A percentile compares a stretch with the other conserved stretches of the same genome.
phyloP scores from a whole-genome alignment of 2,888 invertebrate species.

The Notodonta dromedarius region DNA sequence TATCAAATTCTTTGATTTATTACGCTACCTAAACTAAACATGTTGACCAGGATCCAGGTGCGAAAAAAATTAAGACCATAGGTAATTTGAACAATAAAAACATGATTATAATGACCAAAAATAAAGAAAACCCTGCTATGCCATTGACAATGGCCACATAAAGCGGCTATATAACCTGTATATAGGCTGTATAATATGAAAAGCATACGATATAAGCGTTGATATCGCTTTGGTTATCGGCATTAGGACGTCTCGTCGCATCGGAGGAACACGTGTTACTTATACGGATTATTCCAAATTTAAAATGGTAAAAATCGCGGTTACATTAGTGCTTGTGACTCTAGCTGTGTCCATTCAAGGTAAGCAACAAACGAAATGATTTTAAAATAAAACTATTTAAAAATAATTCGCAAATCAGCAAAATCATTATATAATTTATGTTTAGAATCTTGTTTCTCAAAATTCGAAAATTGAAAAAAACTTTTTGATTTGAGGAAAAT shows the following conservation, averaged over 20 bases:
- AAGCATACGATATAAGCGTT: conserved; percentile 35
- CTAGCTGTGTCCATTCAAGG: conserved; percentile 46
- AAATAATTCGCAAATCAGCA: not conserved
- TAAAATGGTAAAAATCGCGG: conserved; percentile 48
- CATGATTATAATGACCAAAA: not conserved
- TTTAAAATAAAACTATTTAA: conserved; percentile 7
- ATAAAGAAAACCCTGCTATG: conserved; percentile 2
- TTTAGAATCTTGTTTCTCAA: too few species aligned
- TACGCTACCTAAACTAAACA: not conserved
- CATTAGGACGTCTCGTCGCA: conserved; percentile 31
- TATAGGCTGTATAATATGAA: conserved; percentile 8
- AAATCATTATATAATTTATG: too few species aligned
- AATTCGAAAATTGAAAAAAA: too few species aligned
- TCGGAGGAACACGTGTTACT: conserved; percentile 24
- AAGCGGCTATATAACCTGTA: conserved; percentile 1
- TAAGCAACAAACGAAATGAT: conserved; percentile 36
- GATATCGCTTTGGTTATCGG: conserved; percentile 11
- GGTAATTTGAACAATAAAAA: not conserved
- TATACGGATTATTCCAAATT: conserved; percentile 19
- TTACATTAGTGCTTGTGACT: conserved; percentile 36
- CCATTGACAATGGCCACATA: conserved; percentile 11
- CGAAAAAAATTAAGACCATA: not conserved
- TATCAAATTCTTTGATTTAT: not conserved
- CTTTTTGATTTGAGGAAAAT: too few species aligned
- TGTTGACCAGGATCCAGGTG: too few species aligned